Conservation (phyloP, 2,797 vertebrate genomes). For the Aeoliscus strigatus region DNA sequence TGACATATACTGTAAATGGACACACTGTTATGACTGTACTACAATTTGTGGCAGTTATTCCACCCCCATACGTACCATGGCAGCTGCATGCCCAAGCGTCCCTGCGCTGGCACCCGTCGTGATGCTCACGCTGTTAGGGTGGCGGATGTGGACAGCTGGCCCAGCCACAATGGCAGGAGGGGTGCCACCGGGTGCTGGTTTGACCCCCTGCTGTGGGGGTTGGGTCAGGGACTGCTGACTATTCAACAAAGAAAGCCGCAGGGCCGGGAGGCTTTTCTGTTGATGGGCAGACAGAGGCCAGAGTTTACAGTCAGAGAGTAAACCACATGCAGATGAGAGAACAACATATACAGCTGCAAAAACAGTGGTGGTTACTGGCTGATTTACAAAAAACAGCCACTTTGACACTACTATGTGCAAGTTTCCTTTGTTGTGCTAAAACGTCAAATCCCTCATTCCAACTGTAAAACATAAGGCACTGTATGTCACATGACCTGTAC, state of each 20-base stretch:
- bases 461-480: neutral
- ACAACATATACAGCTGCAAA: conserved; percentile 14
- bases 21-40: conserved; percentile 1
- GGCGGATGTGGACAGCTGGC: conserved; percentile 74
- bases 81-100: conserved; percentile 72
- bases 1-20: neutral
- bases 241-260: conserved; percentile 83
- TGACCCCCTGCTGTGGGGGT: conserved; percentile 73
- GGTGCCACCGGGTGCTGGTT: conserved; percentile 58
- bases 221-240: conserved; percentile 81
- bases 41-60: too few relatives aligned
- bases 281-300: conserved; percentile 46
- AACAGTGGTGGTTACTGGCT: conserved; percentile 16
- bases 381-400: too few relatives aligned
- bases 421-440: too few relatives aligned
- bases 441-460: neutral
- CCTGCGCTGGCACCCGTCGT: conserved; percentile 63
- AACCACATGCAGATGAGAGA: conserved; percentile 22
- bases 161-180: conserved; percentile 65
- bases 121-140: conserved; percentile 79
- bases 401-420: too few relatives aligned
- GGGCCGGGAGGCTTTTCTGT: conserved; percentile 87
- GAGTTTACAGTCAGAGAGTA: conserved; percentile 27
- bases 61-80: conserved; percentile 73
- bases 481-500: neutral